Percentiles rank a stretch among this genome's conserved stretches.
These are phyloP conservation scores for Smittia sp. DNA, from an alignment of 2,888 invertebrate species.

Conservation along the genomic window DNA sequence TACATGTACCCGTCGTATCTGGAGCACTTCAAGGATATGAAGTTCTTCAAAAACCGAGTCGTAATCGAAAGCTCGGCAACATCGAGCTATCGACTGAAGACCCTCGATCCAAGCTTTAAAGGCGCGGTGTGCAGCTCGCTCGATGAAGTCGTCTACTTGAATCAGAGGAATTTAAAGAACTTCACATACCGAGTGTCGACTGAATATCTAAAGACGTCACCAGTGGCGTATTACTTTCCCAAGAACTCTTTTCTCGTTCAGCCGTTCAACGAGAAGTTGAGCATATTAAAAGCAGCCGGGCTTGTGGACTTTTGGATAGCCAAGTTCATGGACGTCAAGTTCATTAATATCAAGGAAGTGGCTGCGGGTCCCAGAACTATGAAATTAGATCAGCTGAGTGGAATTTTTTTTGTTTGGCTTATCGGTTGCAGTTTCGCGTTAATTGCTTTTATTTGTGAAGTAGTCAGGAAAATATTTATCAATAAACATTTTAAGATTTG, in stretches of 20 bases:
- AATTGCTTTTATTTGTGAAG: background rate
- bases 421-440: background rate
- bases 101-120: conserved; percentile 4
- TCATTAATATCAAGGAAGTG: background rate
- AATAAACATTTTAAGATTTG: background rate
- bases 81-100: background rate
- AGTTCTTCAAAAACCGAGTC: background rate
- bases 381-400: background rate
- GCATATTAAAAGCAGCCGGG: background rate
- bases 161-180: background rate
- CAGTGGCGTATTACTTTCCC: background rate
- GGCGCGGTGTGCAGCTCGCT: background rate
- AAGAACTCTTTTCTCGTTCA: background rate
- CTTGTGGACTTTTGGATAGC: background rate
- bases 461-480: background rate
- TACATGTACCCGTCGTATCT: background rate
- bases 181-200: background rate
- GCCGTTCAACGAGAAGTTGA: background rate
- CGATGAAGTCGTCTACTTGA: background rate
- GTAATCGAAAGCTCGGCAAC: background rate
- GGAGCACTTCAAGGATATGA: background rate
- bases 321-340: background rate
- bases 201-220: background rate
- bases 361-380: background rate
- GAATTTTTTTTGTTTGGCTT: background rate